These are phyloP conservation scores for Colistium nudipinnis DNA, from an alignment of 2,113 vertebrate genomes.

Conservation along the genomic window DNA sequence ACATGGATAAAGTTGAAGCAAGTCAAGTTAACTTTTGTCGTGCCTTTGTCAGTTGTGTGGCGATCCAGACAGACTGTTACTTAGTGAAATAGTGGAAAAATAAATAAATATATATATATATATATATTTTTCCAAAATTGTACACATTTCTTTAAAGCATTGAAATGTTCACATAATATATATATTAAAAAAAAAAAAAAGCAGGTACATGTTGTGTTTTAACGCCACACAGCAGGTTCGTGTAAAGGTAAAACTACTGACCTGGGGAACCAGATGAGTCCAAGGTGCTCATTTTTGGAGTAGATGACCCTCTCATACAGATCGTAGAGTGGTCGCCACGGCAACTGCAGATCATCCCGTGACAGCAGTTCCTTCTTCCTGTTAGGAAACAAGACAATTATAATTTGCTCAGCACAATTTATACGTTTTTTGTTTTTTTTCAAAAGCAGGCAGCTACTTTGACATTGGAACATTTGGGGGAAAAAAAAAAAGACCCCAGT, in stretches of 20 bases:
- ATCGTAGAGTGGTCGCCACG: constrained; percentile 93
- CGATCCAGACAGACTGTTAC: no score
- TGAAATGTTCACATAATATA: no score
- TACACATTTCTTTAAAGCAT: no score
- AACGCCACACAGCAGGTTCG: background rate
- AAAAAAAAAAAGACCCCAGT: background rate
- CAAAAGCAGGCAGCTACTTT: background rate
- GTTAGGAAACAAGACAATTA: constrained; percentile 35
- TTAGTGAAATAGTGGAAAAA: no score
- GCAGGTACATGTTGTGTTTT: background rate
- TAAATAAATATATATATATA: no score
- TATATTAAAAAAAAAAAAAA: no score
- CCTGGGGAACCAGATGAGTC: constrained; percentile 98
- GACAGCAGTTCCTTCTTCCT: constrained; percentile 90
- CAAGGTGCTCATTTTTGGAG: constrained; percentile 96
- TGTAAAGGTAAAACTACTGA: constrained; percentile 75
- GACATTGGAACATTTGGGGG: constrained; percentile 24
- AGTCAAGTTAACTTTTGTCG: no score
- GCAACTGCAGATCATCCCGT: constrained; percentile 93
- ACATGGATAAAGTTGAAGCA: no score
- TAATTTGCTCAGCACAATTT: background rate
- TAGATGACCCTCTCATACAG: constrained; percentile 92
- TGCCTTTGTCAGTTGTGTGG: no score
- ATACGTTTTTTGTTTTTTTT: background rate
- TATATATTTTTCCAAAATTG: no score